Evolutionary conservation across 1,140 invertebrate genomes (phyloP).

Genomic region (Drosophila virilis): DNA sequence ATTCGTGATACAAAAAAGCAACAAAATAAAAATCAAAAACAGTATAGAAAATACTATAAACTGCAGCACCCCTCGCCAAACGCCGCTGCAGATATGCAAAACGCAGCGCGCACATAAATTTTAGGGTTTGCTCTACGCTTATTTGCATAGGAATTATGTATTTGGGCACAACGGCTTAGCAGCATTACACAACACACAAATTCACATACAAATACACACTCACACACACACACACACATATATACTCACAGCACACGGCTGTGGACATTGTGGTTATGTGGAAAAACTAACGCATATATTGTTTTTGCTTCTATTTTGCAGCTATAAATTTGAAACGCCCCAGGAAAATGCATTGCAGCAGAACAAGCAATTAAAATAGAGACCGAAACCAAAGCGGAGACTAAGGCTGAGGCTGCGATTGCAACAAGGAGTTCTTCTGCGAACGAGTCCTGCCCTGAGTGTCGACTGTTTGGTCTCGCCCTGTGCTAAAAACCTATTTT

Average conservation of each 20-base stretch:
- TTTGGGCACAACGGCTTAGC: conserved; percentile 78
- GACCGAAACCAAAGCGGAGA: conserved; percentile 13
- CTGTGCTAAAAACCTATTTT: conserved; percentile 79
- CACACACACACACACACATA: conserved; percentile 19
- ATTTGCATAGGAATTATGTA: conserved; percentile 83
- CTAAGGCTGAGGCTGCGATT: background rate
- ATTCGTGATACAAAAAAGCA: conserved; percentile 50
- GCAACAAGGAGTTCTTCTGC: background rate
- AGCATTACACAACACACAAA: conserved; percentile 68
- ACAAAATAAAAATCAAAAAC: conserved; percentile 3
- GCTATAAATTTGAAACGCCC: conserved; percentile 76
- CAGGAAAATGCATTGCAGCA: conserved; percentile 80
- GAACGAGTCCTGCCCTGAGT: conserved; percentile 23
- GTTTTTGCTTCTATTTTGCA: conserved; percentile 78
- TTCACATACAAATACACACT: conserved; percentile 31
- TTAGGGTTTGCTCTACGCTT: conserved; percentile 69
- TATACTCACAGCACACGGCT: background rate
- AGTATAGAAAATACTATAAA: background rate
- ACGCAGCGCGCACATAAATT: conserved; percentile 77
- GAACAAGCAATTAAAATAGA: conserved; percentile 78
- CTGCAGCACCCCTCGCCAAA: background rate
- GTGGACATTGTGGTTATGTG: conserved; percentile 66
- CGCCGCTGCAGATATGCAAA: conserved; percentile 72
- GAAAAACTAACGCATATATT: conserved; percentile 71
- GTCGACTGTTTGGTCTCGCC: conserved; percentile 12